Evolutionary conservation across 2,797 vertebrate species (phyloP).

Genomic region (Chromobotia macracanthus): DNA sequence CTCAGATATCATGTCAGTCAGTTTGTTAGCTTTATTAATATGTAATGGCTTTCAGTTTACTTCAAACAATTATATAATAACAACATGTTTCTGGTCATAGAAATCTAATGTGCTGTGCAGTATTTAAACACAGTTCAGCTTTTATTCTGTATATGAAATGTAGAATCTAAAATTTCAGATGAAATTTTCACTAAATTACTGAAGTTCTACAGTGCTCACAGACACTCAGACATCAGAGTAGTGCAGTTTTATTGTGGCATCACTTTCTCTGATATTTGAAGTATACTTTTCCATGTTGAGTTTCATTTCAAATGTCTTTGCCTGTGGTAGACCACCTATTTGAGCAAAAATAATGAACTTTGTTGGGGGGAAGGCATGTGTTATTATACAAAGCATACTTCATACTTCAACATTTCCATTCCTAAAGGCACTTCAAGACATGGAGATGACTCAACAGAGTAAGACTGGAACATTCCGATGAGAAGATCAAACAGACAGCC

Average conservation of each 20-base stretch:
- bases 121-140: neutral
- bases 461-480: conserved; percentile 55
- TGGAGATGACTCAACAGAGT: conserved; percentile 48
- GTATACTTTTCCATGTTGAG: neutral
- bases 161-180: neutral
- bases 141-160: neutral
- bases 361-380: conserved; percentile 35
- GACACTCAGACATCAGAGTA: neutral
- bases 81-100: neutral
- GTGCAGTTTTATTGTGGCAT: neutral
- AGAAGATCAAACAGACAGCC: conserved; percentile 57
- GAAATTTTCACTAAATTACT: no score
- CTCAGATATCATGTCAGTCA: conserved; percentile 37
- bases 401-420: conserved; percentile 59
- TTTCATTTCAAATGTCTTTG: neutral
- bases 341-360: conserved; percentile 21
- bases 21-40: conserved; percentile 6
- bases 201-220: neutral
- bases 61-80: conserved; percentile 8
- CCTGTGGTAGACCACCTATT: conserved; percentile 11
- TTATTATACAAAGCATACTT: conserved; percentile 44
- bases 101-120: neutral
- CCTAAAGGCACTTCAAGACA: conserved; percentile 52
- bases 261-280: neutral
- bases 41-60: conserved; percentile 35